Evolutionary conservation across 2,797 vertebrate genomes (phyloP), one percentile per base, ranked within the genome.

Genomic region (Peromyscus attwateri): DNA sequence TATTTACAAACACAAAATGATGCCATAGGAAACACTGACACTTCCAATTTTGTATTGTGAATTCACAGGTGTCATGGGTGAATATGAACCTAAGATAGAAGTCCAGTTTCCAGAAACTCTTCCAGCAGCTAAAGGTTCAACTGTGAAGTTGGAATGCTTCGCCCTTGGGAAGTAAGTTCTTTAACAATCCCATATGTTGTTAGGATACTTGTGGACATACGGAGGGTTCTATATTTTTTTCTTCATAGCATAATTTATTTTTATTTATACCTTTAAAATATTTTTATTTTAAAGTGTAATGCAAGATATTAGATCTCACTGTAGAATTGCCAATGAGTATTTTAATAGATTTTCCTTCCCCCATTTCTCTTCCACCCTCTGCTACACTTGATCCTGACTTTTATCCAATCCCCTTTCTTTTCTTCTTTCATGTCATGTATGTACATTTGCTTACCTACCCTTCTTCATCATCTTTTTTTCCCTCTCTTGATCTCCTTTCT

Each of bases 1-100:
- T 80, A 60, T 93, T 77, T 57, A 3, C 60, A 52, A 49, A 68
- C 73, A 34, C 0, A 29, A 52, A n/a, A 19, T 16, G 3, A 52
- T 76, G 62, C 19, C n/a, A 17, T 25, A 79, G 62, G 49, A 43
- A 70, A 80, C 3, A 34, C 4, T 52, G 52, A 93, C 71, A 81
- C 13, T 34, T 6, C 13, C 43, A 3, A 13, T 0, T 23, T 89
- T 82, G 21, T 91, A 0, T 52, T 97, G 82, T 49, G 89, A 5
- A 97, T 66, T 95, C 93, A 2, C 89, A 99, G 99, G 99, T 97
- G 99, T 99, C 93, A 99, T 99, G 99, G 99, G 99, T 82, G 99
- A 99, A 98, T 99, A 99, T 17, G 99, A 99, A 98, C 99, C 99
- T 87, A 99, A 99, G 99, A 99, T 99, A 98, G 99, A 99, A 99